These are phyloP conservation scores for Ophioninae sp. DNA, from an alignment of 2,888 invertebrate genomes.

Conservation along the genomic window DNA sequence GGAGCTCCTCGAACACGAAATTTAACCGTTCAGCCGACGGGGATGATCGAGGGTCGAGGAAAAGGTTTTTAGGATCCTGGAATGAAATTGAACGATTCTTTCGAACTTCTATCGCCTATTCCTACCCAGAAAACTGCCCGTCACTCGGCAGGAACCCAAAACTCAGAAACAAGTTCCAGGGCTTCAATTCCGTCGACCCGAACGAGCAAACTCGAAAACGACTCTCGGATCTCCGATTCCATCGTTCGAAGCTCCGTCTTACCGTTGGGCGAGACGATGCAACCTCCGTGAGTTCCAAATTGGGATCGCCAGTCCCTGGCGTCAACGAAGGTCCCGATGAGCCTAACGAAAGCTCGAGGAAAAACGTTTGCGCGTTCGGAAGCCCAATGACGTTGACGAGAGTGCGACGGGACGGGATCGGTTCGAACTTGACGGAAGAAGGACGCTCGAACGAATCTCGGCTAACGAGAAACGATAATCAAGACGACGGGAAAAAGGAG, in stretches of 20 bases:
- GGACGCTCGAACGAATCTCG: conserved; percentile 78
- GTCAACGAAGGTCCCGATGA: neutral
- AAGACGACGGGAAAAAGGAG: conserved; percentile 22
- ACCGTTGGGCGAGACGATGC: too few species aligned
- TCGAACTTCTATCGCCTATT: too few species aligned
- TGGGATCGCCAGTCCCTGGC: neutral
- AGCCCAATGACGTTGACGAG: conserved; percentile 31
- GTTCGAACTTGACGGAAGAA: conserved; percentile 80
- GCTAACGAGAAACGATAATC: conserved; percentile 72
- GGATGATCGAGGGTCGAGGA: neutral
- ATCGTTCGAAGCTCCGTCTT: too few species aligned
- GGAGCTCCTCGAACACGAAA: neutral
- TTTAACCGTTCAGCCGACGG: neutral
- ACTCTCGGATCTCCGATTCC: too few species aligned
- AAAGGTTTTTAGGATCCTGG: neutral
- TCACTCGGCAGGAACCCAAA: too few species aligned
- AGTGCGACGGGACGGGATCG: conserved; percentile 70
- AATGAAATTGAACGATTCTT: too few species aligned
- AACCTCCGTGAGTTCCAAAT: neutral
- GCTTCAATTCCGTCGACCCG: too few species aligned
- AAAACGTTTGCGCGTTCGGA: neutral
- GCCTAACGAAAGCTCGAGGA: neutral
- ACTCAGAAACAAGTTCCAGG: too few species aligned
- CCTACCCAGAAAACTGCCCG: too few species aligned
- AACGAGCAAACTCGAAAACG: too few species aligned